Conservation (phyloP, 2,888 invertebrate species). For the Leptinotarsa tumamoca region DNA sequence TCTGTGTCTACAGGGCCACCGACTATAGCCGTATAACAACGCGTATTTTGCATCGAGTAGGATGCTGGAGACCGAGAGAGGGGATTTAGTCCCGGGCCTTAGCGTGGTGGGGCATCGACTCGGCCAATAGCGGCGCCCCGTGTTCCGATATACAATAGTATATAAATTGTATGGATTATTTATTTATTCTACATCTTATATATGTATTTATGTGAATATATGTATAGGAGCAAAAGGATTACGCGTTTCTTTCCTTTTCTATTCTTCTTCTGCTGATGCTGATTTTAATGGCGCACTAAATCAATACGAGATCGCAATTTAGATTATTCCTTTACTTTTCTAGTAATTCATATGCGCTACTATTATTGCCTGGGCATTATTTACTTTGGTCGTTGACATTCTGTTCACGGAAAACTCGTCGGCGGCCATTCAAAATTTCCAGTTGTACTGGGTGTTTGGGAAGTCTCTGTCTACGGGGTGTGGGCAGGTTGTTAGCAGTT, state of each 20-base stretch:
- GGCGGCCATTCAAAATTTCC: conserved; percentile 16
- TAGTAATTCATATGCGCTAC: conserved; percentile 22
- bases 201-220: conserved; percentile 67
- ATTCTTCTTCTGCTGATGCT: conserved; percentile 53
- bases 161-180: conserved; percentile 69
- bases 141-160: conserved; percentile 67
- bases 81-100: conserved; percentile 59
- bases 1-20: conserved; percentile 60
- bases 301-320: conserved; percentile 59
- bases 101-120: conserved; percentile 54
- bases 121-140: conserved; percentile 58
- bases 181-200: conserved; percentile 68
- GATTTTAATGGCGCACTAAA: conserved; percentile 60
- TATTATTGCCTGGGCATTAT: conserved; percentile 20
- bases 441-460: background rate
- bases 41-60: conserved; percentile 63
- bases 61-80: conserved; percentile 63
- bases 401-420: background rate
- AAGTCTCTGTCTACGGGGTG: background rate
- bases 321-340: conserved; percentile 46
- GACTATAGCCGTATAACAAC: conserved; percentile 65
- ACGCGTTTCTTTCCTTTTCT: conserved; percentile 55
- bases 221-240: conserved; percentile 63
- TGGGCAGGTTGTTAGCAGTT: background rate
- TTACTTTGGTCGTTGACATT: conserved; percentile 23